Evolutionary conservation across 2,888 invertebrate species (phyloP), one percentile per base, ranked within the genome.

Genomic region (Acrobasis repandana): DNA sequence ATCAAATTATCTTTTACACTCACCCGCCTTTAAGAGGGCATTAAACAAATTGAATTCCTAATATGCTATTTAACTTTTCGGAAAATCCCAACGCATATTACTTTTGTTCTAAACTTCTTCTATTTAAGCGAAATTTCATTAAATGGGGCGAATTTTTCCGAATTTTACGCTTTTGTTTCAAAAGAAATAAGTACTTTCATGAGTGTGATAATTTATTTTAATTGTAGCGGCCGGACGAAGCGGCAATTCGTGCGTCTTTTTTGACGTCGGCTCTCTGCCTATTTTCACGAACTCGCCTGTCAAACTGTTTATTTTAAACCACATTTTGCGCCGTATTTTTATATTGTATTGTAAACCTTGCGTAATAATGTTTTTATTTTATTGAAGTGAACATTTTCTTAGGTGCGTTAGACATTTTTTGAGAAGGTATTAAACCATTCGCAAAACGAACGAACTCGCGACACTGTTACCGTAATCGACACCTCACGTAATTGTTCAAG

Each of bases 11-110:
- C 52, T 34, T 11, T 50, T 50, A 50, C 63, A 69, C 65, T 63
- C 67, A 58, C 56, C 67, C 71, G 66, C 78, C 71, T 71, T 75
- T 76, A 79, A 77, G 73, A 76, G 72, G 72, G 75, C 80, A 82
- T 84, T 85, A 83, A 83, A 80, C 76, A 82, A 86, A 87, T 85
- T 87, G 84, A 87, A 90, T 86, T 79, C 79, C 73, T 85, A 87
- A 89, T 83, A 85, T 75, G 83, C 84, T 84, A 88, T 90, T 88
- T 83, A 90, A 90, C 89, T 90, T 90, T 83, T 82, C 78, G 65
- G 68, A 70, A 76, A 84, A 83, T 83, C 77, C 76, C 75, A 72
- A 75, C 77, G 77, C 74, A 79, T 82, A 84, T 83, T 84, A 82
- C 83, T 83, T 86, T 85, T 82, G 77, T 86, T 83, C 72, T 72